Base-by-base conservation (phyloP, 2,888 invertebrate genomes). In the Agonopterix arenella region DNA sequence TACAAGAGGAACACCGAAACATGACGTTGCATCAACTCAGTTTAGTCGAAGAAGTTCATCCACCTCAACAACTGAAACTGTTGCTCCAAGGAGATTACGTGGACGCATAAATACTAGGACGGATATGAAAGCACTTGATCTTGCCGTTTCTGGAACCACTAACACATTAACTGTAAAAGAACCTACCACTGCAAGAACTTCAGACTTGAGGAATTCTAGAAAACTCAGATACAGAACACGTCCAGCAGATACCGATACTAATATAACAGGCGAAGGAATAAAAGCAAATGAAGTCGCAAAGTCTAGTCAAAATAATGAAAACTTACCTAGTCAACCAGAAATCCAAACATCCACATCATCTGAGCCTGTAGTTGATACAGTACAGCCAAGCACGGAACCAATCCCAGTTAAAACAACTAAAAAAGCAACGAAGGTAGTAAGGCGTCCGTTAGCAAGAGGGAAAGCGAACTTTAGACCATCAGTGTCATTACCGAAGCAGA, bases 301-400 rank as follows among this genome's bases (percentile, higher is more conserved):
- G 64, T 81, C 84, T 84, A 83, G 84, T 84, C 83, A 82, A 64
- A 76, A 64, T 50, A 76, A 73, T 59, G 75, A 74, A 60, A 63
- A 52, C 51, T 57, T 63, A 61, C 66, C 81, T 80, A 85, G 81
- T 85, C 85, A 84, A 73, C 60, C 67, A 48, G 78, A 78, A 73
- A 62, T 55, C 48, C 68, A 68, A 63, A 59, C 69, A 52, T 45
- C 62, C 8, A 8, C 40, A 13, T 59, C 58, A 46, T 66, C 78
- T 42, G 46, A 48, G 8, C 57, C 65, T 44, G 49, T 69, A 18
- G 54, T 63, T 11, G 76, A 77, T 59, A 71, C 64, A 53, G 60
- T 66, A 37, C 74, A 66, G 52, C 68, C 68, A 51, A 28, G 70
- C 53, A 82, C 78, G 52, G 80, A 82, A 61, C 58, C 68, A 10